phyloP scores from a whole-genome alignment of 2,888 invertebrate species.

The Diogma glabrata region DNA sequence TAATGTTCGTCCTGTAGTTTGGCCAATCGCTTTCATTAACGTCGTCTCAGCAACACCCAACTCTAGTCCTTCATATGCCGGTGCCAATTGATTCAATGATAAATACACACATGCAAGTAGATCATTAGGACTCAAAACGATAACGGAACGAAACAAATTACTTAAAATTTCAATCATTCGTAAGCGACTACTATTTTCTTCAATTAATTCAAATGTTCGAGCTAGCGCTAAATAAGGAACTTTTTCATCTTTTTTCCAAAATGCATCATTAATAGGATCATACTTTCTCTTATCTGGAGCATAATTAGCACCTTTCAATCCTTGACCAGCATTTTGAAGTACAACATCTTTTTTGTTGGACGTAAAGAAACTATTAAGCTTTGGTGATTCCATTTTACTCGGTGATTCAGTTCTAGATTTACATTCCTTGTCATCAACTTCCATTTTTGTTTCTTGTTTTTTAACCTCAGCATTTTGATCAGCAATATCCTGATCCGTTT shows the following conservation, averaged over 20 bases:
- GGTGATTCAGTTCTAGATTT: constrained; percentile 13
- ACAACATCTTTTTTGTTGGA: constrained; percentile 20
- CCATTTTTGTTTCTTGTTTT: constrained; percentile 14
- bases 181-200: constrained; percentile 69
- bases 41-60: constrained; percentile 91
- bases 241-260: constrained; percentile 61
- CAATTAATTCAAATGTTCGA: constrained; percentile 80
- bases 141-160: constrained; percentile 87
- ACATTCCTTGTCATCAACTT: too few relatives aligned
- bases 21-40: constrained; percentile 87
- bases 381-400: constrained; percentile 5
- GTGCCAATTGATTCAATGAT: constrained; percentile 91
- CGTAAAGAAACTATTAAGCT: constrained; percentile 6
- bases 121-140: constrained; percentile 79
- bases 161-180: constrained; percentile 85
- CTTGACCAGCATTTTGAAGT: constrained; percentile 21
- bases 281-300: constrained; percentile 62
- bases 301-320: constrained; percentile 40
- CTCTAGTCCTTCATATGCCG: constrained; percentile 88
- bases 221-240: constrained; percentile 91
- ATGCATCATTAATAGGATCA: constrained; percentile 72
- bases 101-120: constrained; percentile 82
- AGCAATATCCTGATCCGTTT: constrained; percentile 19
- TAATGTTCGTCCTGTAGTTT: constrained; percentile 73
- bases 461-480: constrained; percentile 22